These are phyloP conservation scores for Ctenomys sociabilis DNA, from an alignment of 2,113 vertebrate genomes.

Conservation along the genomic window DNA sequence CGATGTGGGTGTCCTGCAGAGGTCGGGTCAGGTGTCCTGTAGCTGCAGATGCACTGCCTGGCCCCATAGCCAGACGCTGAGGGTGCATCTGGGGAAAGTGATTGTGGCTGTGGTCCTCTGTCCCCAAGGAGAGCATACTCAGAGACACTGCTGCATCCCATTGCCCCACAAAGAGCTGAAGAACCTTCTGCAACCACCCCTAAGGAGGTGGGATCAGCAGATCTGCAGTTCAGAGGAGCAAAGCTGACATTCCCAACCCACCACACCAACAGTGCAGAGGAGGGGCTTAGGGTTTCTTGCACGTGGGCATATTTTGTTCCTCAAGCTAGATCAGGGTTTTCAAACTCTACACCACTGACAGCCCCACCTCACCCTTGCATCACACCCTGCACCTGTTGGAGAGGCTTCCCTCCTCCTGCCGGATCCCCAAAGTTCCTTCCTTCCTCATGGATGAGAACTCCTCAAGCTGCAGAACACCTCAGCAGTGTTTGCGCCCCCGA, in stretches of 20 bases:
- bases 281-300: not conserved
- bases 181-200: not conserved
- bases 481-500: no score
- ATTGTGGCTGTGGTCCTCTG: not conserved
- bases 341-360: not conserved
- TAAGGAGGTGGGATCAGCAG: not conserved
- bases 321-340: not conserved
- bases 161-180: not conserved
- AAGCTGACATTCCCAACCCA: not conserved
- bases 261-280: not conserved
- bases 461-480: not conserved
- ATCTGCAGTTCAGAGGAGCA: not conserved
- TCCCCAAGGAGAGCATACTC: not conserved
- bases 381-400: not conserved
- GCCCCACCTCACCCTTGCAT: not conserved
- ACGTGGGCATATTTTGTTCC: not conserved
- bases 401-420: not conserved
- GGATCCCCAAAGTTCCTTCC: not conserved
- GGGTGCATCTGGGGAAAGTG: not conserved
- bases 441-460: not conserved
- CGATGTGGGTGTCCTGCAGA: not conserved
- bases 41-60: not conserved
- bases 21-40: not conserved
- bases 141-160: not conserved
- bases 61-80: not conserved